Percentiles rank a stretch among this genome's conserved stretches.
phyloP scores from a whole-genome alignment of 2,113 vertebrate species.

The Thamnophis sirtalis region DNA sequence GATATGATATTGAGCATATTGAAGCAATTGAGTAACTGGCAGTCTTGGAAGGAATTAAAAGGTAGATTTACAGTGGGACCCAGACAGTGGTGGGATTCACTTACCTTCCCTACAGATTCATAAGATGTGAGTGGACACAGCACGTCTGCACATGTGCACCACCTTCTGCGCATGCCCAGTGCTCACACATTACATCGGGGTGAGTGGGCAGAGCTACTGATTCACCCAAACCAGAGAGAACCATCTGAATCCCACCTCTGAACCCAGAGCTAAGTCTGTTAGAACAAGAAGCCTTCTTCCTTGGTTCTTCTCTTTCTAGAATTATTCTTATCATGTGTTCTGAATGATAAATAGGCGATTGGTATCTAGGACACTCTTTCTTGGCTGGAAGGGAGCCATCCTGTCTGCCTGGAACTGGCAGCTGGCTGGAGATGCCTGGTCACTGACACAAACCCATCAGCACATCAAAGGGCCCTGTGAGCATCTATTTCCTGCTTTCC shows the following conservation, averaged over 20 bases:
- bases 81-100: too few relatives aligned
- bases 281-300: not conserved
- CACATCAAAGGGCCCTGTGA: slow-evolving; percentile 14
- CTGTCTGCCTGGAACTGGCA: not conserved
- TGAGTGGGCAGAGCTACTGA: too few relatives aligned
- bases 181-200: too few relatives aligned
- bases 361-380: not conserved
- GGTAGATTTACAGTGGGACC: not conserved
- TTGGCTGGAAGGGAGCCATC: not conserved
- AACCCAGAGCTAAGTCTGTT: not conserved
- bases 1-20: not conserved
- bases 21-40: not conserved
- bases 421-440: not conserved
- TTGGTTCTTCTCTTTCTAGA: not conserved
- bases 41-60: not conserved
- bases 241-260: too few relatives aligned
- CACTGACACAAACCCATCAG: not conserved
- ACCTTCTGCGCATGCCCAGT: too few relatives aligned
- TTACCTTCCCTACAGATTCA: too few relatives aligned
- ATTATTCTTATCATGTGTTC: not conserved
- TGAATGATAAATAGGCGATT: slow-evolving; percentile 2
- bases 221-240: too few relatives aligned
- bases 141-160: too few relatives aligned
- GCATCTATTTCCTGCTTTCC: slow-evolving; percentile 23
- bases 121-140: too few relatives aligned